Evolutionary conservation across 2,888 invertebrate genomes (phyloP), one percentile per base, ranked within the genome.

Genomic region (Molanna angustata): DNA sequence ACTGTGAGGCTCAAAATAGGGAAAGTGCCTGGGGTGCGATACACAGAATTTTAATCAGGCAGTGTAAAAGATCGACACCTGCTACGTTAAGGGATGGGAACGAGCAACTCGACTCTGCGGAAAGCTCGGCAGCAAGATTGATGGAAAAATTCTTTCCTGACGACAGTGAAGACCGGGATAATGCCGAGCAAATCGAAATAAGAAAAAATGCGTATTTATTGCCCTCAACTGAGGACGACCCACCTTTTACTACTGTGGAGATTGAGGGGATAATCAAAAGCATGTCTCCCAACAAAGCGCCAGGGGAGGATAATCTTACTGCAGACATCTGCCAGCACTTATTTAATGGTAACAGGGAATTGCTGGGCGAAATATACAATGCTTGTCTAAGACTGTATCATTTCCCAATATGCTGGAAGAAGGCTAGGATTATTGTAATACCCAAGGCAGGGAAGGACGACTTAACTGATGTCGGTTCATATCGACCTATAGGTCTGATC

Each of bases 91-190:
- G 13, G 13, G 35, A 35, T 14, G 35, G 35, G 9, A 35, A 35
- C 35, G 13, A 35, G 13, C 13, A 35, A 9, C 13, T 35, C 4
- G 35, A 9, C 13, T 35, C 35, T 6, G 35, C 35, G 4, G 35
- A 35, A 13, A 14, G 13, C 4, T n/a, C 9, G 4, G 35, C 35
- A 9, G n/a, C n/a, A 4, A 6, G 35, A 4, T 13, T 35, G 7
- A 35, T 35, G 35, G 13, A 6, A 6, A 35, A 13, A 13, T 35
- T 35, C 35, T 35, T 35, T 35, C 35, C 35, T 6, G 35, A 35
- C 13, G 35, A 35, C 35, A 35, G 4, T 35, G 7, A 14, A n/a
- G 4, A 6, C n/a, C 9, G 35, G 13, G 35, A 35, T 4, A 35
- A 9, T 13, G 4, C n/a, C 35, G 13, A 35, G 13, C 35, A 35